Conservation (phyloP, 2,888 invertebrate species). For the Apantesis nais region DNA sequence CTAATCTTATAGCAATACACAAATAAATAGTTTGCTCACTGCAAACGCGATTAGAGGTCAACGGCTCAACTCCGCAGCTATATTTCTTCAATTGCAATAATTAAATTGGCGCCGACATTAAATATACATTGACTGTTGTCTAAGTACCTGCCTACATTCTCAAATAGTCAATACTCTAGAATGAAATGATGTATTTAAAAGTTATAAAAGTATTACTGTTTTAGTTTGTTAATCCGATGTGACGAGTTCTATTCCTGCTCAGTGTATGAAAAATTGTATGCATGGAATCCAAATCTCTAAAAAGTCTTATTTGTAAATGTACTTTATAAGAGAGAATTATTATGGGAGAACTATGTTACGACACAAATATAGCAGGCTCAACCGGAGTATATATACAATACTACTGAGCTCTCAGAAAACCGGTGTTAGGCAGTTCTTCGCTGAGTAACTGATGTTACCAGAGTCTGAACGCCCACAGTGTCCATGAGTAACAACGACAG, state of each 20-base stretch:
- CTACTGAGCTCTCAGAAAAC: no score
- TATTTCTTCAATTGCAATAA: neutral
- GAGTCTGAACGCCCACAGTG: no score
- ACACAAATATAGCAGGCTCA: no score
- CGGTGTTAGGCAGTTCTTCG: no score
- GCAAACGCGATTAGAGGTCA: neutral
- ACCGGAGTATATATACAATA: no score
- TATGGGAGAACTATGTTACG: no score
- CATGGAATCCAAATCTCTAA: no score
- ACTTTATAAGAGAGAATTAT: no score
- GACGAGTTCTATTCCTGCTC: neutral
- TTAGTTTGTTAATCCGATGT: no score
- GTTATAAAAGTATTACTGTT: neutral
- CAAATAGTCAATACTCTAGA: neutral
- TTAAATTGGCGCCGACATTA: neutral
- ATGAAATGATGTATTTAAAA: neutral
- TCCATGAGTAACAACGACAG: no score
- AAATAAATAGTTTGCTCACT: constrained; percentile 17
- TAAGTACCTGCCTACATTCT: neutral
- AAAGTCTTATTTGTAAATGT: no score
- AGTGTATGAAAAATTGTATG: neutral
- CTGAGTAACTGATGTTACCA: no score
- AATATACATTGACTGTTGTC: neutral
- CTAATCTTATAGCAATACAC: constrained; percentile 17
- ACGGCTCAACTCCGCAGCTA: neutral